Evolutionary conservation across 1,140 invertebrate species (phyloP), one percentile per base, ranked within the genome.

Genomic region (Andricus grossulariae): DNA sequence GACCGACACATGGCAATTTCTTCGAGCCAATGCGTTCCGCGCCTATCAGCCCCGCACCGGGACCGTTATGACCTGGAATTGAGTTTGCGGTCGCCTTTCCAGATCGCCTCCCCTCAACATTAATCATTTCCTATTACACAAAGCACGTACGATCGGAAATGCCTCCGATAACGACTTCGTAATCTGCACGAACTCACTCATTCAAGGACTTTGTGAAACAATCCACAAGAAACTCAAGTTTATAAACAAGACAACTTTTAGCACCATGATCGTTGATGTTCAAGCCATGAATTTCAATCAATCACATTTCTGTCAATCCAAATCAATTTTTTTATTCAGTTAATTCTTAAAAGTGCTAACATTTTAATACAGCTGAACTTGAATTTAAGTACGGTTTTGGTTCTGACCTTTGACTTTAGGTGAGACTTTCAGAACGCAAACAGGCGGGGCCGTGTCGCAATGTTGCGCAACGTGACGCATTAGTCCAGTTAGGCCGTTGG

Each of bases 61-160:
- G 72, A 86, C 85, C 85, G 85, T 86, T 86, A 86, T 86, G 85
- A 85, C 84, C 84, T 85, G 82, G 85, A 86, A 86, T 86, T 77
- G 76, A 76, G 79, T 81, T 82, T 74, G 79, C 72, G 79, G 71
- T 78, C 71, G 32, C 77, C 77, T 80, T 80, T 80, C 80, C 66
- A 60, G 78, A 7, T 79, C 66, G 32, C 77, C 74, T 77, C 78
- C 78, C 76, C 78, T 79, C 71, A 71, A 77, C 74, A 83, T 86
- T 84, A 83, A 86, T 84, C 80, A 82, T 11, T 15, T 54, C 60
- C 77, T 77, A 77, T 80, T 74, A 77, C 45, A 57, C 78, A 55
- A 71, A 15, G 13, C 78, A 76, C 71, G 78, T 73, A 50, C 50
- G 12, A 25, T 55, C 49, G 15, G 13, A n/a, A 57, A 13, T 57